Evolutionary conservation across 2,888 invertebrate species (phyloP), one percentile per base, ranked within the genome.

Genomic region (Parnassius mnemosyne): DNA sequence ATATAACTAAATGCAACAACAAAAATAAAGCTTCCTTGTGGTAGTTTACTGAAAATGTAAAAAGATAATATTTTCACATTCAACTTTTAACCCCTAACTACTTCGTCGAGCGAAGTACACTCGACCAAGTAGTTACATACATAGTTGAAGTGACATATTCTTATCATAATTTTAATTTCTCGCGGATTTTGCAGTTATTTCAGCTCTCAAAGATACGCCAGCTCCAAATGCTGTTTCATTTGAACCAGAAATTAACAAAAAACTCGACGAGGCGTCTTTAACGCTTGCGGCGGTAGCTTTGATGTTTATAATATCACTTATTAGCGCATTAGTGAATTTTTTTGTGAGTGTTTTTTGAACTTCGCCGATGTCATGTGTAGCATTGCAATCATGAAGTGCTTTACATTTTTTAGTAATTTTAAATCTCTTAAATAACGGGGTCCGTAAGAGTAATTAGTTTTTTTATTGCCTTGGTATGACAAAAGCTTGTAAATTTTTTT

Each of bases 291-390:
- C 57, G 63, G 63, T 64, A 53, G 59, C 62, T 65, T 71, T 71
- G 71, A 69, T 66, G 74, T 73, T 74, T 72, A 69, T 69, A 78
- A 80, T 74, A 74, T 68, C 65, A 70, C 74, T 79, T 80, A 81
- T 81, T 80, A 82, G 71, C 70, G 72, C 70, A 73, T 74, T 70
- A 72, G 72, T 71, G 71, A 64, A 78, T 76, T 71, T 77, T 77
- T 77, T 72, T 34, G 51, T 51, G 71, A 74, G 70, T 71, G 67
- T 78, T 74, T 77, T 79, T 79, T 73, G 53, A 49, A 66, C 53
- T 59, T 53, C 53, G 65, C 70, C 72, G 69, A 73, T 71, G 72
- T 72, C 68, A 71, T 71, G 63, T 64, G 59, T 70, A 65, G 69
- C 9, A 46, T 20, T 51, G 59, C 65, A 20, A 61, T 65, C 47